These are phyloP conservation scores for Columba guinea DNA, from an alignment of 2,797 vertebrate species.

Conservation along the genomic window DNA sequence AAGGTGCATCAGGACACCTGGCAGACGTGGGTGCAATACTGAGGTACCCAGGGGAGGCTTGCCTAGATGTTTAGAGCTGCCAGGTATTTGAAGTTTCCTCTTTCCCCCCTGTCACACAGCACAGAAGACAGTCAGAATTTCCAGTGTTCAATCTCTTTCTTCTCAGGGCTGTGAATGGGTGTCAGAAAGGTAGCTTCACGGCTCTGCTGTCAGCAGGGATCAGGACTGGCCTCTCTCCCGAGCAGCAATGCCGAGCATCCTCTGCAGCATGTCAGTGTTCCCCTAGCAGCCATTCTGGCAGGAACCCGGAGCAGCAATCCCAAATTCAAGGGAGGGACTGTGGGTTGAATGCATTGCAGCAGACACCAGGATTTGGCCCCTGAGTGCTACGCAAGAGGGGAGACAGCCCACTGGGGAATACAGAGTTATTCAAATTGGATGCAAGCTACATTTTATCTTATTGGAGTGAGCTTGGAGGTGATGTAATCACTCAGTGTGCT, in stretches of 20 bases:
- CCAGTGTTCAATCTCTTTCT: not conserved
- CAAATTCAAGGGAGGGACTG: not conserved
- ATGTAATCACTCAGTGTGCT: conserved; percentile 58
- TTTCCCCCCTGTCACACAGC: fast-evolving
- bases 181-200: not conserved
- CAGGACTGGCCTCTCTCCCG: not conserved
- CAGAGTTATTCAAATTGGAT: not conserved
- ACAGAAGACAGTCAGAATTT: not conserved
- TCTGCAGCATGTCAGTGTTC: fast-evolving
- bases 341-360: not conserved
- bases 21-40: not conserved
- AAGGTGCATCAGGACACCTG: not conserved
- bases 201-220: not conserved
- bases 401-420: not conserved
- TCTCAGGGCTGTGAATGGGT: not conserved
- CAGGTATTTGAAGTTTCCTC: not conserved
- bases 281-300: not conserved
- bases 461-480: conserved; percentile 13
- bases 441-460: conserved; percentile 12
- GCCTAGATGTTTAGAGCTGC: not conserved
- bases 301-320: not conserved
- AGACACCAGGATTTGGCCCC: not conserved
- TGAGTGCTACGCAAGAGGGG: fast-evolving
- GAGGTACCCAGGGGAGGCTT: fast-evolving
- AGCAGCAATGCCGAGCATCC: fast-evolving